These are phyloP conservation scores for Eupsittula cactorum DNA, from an alignment of 2,113 vertebrate genomes.

Conservation along the genomic window DNA sequence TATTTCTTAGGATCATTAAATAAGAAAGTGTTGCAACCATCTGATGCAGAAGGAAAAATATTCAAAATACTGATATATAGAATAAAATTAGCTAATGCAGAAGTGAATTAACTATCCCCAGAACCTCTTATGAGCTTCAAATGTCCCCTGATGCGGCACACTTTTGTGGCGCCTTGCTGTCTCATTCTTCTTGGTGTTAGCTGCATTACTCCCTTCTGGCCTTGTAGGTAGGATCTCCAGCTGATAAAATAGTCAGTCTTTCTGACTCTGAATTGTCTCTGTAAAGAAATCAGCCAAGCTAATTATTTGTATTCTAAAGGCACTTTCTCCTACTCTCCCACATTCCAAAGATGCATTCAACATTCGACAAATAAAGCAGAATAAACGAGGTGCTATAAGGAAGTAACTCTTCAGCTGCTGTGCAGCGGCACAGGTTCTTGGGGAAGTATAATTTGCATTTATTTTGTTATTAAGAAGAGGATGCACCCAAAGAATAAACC, in stretches of 20 bases:
- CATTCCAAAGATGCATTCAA: neutral
- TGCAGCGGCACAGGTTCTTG: neutral
- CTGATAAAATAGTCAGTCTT: neutral
- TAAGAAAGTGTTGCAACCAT: neutral
- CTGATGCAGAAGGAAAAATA: neutral
- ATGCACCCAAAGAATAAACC: neutral
- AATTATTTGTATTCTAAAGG: conserved; percentile 1
- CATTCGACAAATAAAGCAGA: neutral
- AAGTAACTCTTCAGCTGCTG: neutral
- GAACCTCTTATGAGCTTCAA: neutral
- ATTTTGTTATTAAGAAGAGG: neutral
- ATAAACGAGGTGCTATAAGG: neutral
- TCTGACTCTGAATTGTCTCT: neutral
- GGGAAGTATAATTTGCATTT: neutral
- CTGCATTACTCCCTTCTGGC: neutral
- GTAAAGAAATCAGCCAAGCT: neutral
- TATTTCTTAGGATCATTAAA: neutral
- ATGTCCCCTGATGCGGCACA: neutral
- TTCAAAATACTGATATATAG: neutral
- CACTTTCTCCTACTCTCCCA: neutral
- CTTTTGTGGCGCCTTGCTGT: neutral
- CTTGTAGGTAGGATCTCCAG: neutral
- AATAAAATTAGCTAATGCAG: neutral
- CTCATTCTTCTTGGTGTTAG: neutral
- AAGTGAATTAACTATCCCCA: neutral